A percentile compares a stretch with the other conserved stretches of the same genome.
Evolutionary conservation across 2,888 invertebrate species (phyloP).

Genomic region (Lasioglossum leucozonium): DNA sequence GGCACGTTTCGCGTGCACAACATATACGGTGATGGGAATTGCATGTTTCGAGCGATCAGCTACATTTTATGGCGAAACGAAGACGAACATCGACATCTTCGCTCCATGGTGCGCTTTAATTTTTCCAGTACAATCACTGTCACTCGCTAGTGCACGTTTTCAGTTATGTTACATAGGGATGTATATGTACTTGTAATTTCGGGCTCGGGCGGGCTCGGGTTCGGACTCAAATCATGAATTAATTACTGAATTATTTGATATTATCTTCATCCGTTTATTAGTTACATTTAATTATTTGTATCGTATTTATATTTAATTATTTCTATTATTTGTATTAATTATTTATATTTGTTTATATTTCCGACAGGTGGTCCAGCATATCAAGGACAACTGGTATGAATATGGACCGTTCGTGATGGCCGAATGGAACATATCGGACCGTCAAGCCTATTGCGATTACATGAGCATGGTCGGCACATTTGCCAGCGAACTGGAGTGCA

Average conservation of each 20-base stretch:
- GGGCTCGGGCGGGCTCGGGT: no score
- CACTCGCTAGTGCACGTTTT: not conserved
- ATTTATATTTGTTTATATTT: no score
- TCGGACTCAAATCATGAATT: not conserved
- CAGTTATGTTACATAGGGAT: not conserved
- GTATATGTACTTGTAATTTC: not conserved
- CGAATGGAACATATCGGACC: constrained; percentile 78
- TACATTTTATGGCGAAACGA: constrained; percentile 80
- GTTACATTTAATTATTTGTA: no score
- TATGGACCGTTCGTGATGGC: constrained; percentile 78
- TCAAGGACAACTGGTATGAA: constrained; percentile 78
- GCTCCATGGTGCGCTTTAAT: constrained; percentile 70
- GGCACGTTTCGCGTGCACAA: constrained; percentile 80
- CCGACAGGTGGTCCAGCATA: constrained; percentile 78
- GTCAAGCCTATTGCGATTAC: constrained; percentile 73
- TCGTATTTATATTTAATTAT: no score
- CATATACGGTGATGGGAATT: constrained; percentile 81
- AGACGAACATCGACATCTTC: constrained; percentile 76
- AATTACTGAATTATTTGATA: no score
- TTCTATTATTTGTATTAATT: no score
- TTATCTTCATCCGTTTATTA: no score
- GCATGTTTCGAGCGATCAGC: constrained; percentile 81
- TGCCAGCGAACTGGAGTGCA: constrained; percentile 80
- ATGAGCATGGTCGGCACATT: constrained; percentile 79
- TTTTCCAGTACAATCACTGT: not conserved